Conservation (phyloP, 2,888 invertebrate genomes). For the Apamea anceps region DNA sequence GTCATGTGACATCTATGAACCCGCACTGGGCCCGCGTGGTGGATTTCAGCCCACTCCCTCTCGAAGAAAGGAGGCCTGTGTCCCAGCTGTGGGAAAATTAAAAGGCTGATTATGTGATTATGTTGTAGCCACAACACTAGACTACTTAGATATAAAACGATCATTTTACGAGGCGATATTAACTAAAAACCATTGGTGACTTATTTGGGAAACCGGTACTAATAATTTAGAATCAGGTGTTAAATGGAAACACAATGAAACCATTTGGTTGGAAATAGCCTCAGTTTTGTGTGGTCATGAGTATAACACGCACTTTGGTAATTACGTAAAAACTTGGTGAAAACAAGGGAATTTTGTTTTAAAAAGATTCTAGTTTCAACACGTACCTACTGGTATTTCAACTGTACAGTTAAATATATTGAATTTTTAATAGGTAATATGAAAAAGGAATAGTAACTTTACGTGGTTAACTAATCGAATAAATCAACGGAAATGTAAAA, state of each 20-base stretch:
- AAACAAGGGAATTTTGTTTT: neutral
- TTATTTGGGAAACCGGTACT: neutral
- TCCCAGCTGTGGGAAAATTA: no score
- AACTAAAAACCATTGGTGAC: neutral
- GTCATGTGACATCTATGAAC: no score
- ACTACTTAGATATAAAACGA: neutral
- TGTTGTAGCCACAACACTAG: neutral
- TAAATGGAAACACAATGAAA: conserved; percentile 5
- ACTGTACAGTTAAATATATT: neutral
- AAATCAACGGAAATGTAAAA: neutral
- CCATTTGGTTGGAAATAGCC: conserved; percentile 3
- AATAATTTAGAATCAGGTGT: neutral
- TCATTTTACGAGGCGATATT: neutral
- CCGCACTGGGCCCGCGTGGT: no score
- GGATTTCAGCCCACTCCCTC: no score
- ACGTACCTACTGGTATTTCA: neutral
- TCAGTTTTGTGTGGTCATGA: neutral
- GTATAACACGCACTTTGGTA: conserved; percentile 33
- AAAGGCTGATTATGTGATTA: no score
- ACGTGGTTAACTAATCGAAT: neutral
- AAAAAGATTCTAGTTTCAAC: neutral
- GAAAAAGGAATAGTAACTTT: neutral
- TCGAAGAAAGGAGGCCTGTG: no score
- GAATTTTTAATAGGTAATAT: neutral
- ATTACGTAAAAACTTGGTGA: conserved; percentile 7